phyloP scores from a whole-genome alignment of 2,113 vertebrate species.

The Gadus macrocephalus region DNA sequence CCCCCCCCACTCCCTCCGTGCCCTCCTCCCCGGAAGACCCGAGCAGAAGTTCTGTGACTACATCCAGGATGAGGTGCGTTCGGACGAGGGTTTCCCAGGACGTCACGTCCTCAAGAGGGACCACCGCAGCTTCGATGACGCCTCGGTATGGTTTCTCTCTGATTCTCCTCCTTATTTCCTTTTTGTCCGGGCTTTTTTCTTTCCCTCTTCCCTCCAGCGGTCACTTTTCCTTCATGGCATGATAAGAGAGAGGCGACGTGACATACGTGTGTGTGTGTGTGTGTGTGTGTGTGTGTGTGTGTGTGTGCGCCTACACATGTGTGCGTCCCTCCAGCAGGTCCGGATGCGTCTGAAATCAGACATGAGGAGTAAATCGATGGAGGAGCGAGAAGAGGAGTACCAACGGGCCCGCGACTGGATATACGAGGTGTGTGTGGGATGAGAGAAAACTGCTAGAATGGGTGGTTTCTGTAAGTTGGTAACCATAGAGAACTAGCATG shows the following conservation, averaged over 20 bases:
- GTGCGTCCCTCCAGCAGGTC: slow-evolving; percentile 73
- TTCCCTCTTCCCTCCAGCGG: slow-evolving; percentile 39
- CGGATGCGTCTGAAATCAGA: slow-evolving; percentile 92
- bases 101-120: slow-evolving; percentile 98
- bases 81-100: slow-evolving; percentile 93
- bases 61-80: slow-evolving; percentile 89
- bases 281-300: background rate
- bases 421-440: slow-evolving; percentile 83
- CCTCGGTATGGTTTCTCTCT: slow-evolving; percentile 74
- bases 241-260: slow-evolving; percentile 36
- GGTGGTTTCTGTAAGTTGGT: slow-evolving; percentile 62
- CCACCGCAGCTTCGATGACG: slow-evolving; percentile 96
- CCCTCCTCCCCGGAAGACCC: slow-evolving; percentile 73
- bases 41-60: slow-evolving; percentile 99
- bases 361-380: slow-evolving; percentile 96
- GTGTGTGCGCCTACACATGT: background rate
- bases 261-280: background rate
- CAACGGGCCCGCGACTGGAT: slow-evolving; percentile 94
- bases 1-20: background rate
- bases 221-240: slow-evolving; percentile 60
- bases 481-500: slow-evolving; percentile 15
- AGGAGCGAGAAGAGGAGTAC: slow-evolving; percentile 97
- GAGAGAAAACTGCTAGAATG: background rate
- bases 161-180: too few species aligned
- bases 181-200: background rate